Percentiles rank a stretch among this genome's conserved stretches.
Conservation (phyloP, 2,113 vertebrate genomes). For the Holacanthus passer region DNA sequence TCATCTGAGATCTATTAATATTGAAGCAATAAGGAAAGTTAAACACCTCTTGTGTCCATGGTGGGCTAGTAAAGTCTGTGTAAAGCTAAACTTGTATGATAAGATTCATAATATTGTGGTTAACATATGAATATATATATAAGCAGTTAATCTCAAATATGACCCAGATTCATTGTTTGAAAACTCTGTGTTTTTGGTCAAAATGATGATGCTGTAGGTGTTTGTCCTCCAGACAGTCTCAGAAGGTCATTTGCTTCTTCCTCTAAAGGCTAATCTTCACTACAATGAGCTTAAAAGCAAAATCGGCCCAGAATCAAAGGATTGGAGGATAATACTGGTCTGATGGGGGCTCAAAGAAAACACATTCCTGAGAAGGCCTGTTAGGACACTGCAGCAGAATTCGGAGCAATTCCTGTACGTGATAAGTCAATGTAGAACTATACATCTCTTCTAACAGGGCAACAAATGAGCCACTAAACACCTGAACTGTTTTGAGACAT, state of each 20-base stretch:
- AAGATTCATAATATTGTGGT: neutral
- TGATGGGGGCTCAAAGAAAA: conserved; percentile 58
- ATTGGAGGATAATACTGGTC: conserved; percentile 34
- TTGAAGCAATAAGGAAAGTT: neutral
- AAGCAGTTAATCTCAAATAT: neutral
- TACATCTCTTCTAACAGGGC: neutral
- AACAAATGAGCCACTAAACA: neutral
- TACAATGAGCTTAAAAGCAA: conserved; percentile 48
- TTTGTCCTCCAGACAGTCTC: conserved; percentile 9
- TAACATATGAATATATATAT: neutral
- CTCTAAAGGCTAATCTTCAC: conserved; percentile 41
- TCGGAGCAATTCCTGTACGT: neutral
- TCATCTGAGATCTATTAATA: neutral
- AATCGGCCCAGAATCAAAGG: conserved; percentile 30
- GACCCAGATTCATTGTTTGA: conserved; percentile 7
- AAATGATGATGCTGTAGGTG: conserved; percentile 1
- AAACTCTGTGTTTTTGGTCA: conserved; percentile 6
- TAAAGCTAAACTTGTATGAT: neutral
- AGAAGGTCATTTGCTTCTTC: conserved; percentile 9
- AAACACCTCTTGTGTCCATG: neutral
- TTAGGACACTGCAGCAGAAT: conserved; percentile 27
- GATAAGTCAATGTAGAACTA: neutral
- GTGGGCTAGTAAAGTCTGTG: neutral
- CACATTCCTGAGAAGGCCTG: conserved; percentile 57
- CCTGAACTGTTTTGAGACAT: neutral